Conservation (phyloP, 64 coral and sea anemone genomes). For the Dendrophyllia cribrosa region DNA sequence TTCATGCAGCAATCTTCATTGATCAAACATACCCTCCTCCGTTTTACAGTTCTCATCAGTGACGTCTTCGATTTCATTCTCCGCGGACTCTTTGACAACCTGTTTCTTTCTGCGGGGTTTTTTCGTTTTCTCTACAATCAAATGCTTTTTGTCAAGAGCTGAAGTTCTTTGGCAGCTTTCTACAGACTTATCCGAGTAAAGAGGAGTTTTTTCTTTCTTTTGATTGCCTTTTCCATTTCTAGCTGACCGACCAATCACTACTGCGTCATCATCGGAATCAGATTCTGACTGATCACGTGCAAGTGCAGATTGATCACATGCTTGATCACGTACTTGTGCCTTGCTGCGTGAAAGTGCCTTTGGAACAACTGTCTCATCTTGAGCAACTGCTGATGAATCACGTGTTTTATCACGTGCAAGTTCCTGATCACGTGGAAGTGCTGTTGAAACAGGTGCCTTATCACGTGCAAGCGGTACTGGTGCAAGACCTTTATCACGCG, state of each 20-base stretch:
- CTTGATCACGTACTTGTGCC: not conserved
- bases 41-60: not conserved
- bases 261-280: constrained; percentile 42
- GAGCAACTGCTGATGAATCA: not conserved
- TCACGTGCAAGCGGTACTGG: constrained; percentile 27
- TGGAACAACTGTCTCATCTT: not conserved
- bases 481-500: constrained; percentile 5
- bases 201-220: not conserved
- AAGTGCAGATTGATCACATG: not conserved
- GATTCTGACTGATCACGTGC: constrained; percentile 4
- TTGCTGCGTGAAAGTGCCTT: not conserved
- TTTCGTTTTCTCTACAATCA: not conserved
- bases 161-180: not conserved
- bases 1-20: not conserved
- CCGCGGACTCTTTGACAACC: not conserved
- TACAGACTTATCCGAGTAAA: not conserved
- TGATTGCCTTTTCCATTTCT: not conserved
- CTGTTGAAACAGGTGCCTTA: not conserved
- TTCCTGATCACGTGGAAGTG: constrained; percentile 1
- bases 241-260: constrained; percentile 18
- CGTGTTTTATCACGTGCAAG: not conserved
- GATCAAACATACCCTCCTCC: constrained; percentile 44
- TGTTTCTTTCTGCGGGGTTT: constrained; percentile 8
- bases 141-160: not conserved
- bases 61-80: not conserved